Conservation (phyloP, 1,140 invertebrate genomes). For the Brachionus calyciflorus region DNA sequence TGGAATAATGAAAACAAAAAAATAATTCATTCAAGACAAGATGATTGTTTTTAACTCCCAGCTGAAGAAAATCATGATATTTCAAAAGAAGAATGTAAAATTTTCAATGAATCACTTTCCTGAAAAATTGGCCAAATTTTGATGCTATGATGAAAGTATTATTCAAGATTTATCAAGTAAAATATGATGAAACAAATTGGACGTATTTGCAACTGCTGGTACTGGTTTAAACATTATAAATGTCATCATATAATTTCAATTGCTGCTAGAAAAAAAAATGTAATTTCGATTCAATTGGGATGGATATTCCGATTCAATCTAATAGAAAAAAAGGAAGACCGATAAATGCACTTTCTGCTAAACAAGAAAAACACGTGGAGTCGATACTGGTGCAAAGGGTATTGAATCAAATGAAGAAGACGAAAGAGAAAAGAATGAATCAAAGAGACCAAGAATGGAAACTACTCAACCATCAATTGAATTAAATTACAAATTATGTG, state of each 20-base stretch:
- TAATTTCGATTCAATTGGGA: neutral
- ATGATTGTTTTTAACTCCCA: too few species aligned
- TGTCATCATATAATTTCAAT: neutral
- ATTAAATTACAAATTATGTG: neutral
- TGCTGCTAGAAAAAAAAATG: neutral
- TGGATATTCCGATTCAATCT: neutral
- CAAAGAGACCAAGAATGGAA: neutral
- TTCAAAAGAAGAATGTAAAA: too few species aligned
- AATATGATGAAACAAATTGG: neutral
- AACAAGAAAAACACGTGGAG: neutral
- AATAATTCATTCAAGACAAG: slow-evolving; percentile 13
- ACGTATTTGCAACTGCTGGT: neutral
- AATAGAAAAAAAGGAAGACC: neutral
- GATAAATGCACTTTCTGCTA: neutral
- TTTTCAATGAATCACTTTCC: too few species aligned
- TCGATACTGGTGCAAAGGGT: neutral
- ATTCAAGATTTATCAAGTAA: neutral
- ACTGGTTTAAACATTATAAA: neutral
- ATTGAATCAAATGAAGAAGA: neutral
- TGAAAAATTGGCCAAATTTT: neutral
- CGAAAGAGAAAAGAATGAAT: neutral
- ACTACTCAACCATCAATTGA: neutral
- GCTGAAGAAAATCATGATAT: too few species aligned
- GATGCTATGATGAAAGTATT: neutral
- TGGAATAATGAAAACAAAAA: neutral